phyloP scores from a whole-genome alignment of 2,113 vertebrate species.

The Microtus montanus region DNA sequence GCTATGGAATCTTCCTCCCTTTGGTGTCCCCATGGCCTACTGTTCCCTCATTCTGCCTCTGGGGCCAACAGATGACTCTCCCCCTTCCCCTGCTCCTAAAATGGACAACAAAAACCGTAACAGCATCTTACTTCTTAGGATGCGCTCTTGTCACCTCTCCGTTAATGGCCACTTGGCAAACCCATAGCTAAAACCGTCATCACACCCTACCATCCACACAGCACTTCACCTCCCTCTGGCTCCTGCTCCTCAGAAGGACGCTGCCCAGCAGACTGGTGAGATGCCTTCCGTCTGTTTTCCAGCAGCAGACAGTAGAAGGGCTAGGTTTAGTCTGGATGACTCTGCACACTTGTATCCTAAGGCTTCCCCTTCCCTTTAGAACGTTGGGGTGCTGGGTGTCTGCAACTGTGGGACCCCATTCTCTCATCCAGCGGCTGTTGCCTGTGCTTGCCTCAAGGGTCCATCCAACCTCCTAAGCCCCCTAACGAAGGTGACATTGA shows the following conservation, averaged over 20 bases:
- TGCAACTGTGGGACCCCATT: background rate
- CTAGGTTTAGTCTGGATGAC: background rate
- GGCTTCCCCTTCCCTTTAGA: background rate
- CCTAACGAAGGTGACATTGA: conserved; percentile 75
- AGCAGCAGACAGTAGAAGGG: background rate
- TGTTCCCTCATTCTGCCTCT: background rate
- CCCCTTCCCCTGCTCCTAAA: background rate
- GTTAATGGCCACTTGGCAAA: background rate
- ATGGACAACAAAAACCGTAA: background rate
- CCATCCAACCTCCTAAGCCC: conserved; percentile 5
- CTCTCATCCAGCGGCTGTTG: conserved; percentile 15
- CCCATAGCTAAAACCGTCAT: background rate
- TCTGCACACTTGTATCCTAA: background rate
- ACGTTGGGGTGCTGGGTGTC: background rate
- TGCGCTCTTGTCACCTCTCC: background rate
- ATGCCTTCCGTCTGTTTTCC: background rate
- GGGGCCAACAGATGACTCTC: background rate
- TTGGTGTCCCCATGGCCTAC: background rate
- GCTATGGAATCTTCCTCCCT: background rate
- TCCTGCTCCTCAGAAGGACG: background rate
- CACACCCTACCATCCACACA: background rate
- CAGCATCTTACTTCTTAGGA: background rate
- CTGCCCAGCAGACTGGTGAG: background rate
- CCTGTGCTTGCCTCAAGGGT: conserved; percentile 23
- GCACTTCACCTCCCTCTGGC: background rate